Percentiles rank a stretch among this genome's conserved stretches.
phyloP scores from a whole-genome alignment of 2,113 vertebrate species.

The Origma solitaria region DNA sequence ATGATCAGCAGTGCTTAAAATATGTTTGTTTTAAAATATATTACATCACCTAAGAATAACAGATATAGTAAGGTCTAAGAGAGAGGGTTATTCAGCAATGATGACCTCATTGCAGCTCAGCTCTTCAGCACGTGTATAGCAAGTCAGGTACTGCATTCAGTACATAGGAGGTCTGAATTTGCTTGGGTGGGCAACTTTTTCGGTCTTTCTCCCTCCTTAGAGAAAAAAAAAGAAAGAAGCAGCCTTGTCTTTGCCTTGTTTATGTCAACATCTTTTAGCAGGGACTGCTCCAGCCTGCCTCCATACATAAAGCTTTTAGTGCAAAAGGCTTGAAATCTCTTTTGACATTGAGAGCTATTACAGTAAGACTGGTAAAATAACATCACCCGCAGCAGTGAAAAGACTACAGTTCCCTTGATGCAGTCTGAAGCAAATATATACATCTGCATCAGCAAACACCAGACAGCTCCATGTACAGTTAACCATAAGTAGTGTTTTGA shows the following conservation, averaged over 20 bases:
- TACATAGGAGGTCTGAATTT: background rate
- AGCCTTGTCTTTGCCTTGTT: background rate
- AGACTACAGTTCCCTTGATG: too few species aligned
- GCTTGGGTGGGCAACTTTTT: background rate
- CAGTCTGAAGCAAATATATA: background rate
- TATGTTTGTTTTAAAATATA: background rate
- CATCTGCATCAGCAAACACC: background rate
- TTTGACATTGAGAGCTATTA: background rate
- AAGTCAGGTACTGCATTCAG: background rate
- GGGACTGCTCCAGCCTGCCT: background rate
- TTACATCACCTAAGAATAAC: accelerated
- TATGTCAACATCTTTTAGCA: background rate
- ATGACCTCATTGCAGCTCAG: background rate
- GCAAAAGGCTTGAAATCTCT: background rate
- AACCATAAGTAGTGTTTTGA: background rate
- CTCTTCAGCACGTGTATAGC: background rate
- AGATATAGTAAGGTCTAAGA: background rate
- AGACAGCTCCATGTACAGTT: background rate
- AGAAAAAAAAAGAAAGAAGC: background rate
- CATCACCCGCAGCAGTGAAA: background rate
- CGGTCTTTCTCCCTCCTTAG: background rate
- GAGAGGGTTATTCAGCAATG: background rate
- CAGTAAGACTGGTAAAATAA: background rate
- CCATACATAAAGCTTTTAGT: background rate
- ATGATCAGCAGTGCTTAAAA: background rate